Evolutionary conservation across 1,140 invertebrate species (phyloP).

Genomic region (Hyposmocoma kahamanoa): DNA sequence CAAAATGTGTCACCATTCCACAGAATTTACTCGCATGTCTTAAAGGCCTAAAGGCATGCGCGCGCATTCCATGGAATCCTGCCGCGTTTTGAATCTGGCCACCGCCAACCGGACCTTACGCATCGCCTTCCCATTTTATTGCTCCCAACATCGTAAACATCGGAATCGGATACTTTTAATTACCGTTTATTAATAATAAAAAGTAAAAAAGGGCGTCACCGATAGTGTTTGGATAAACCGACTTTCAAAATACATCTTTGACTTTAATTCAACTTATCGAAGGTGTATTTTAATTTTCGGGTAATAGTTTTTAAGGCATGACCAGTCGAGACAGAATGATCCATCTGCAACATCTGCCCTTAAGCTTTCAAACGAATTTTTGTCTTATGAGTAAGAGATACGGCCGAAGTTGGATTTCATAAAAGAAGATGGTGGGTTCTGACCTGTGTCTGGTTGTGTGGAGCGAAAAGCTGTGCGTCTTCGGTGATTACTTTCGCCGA

Average conservation of each 20-base stretch:
- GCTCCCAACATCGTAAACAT: conserved; percentile 28
- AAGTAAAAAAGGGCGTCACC: conserved; percentile 48
- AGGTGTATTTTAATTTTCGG: conserved; percentile 30
- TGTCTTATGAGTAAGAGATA: no score
- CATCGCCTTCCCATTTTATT: conserved; percentile 39
- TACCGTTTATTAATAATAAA: conserved; percentile 35
- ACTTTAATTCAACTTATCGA: conserved; percentile 20
- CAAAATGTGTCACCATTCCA: conserved; percentile 45
- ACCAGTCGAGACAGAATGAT: no score
- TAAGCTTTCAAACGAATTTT: no score
- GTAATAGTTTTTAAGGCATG: conserved; percentile 39
- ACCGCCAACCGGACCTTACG: conserved; percentile 43
- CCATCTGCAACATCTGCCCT: no score
- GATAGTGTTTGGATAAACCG: conserved; percentile 47
- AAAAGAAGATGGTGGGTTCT: no score
- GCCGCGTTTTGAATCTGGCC: conserved; percentile 48
- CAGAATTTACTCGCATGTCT: conserved; percentile 49
- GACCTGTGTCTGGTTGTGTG: no score
- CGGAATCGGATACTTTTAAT: conserved; percentile 36
- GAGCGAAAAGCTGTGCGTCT: conserved; percentile 44
- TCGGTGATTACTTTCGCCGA: conserved; percentile 47
- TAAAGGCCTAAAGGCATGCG: conserved; percentile 68
- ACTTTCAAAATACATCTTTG: conserved; percentile 14
- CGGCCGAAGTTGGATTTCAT: no score
- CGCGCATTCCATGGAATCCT: conserved; percentile 51